Evolutionary conservation across 2,888 invertebrate genomes (phyloP).

Genomic region (Drosophila borealis): DNA sequence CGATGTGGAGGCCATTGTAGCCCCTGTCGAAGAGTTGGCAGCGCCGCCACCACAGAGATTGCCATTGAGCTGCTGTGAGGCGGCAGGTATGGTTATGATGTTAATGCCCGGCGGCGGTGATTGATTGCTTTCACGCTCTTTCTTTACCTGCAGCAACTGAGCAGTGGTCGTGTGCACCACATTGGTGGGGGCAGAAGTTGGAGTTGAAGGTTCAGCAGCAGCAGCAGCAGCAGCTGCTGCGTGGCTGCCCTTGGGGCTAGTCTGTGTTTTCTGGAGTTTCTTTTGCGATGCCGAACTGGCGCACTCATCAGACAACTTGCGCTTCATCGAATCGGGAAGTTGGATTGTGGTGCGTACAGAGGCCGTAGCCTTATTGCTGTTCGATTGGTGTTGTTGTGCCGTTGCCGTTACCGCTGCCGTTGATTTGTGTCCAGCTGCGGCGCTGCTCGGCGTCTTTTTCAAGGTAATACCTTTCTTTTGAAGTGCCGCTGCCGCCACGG

Average conservation of each 20-base stretch:
- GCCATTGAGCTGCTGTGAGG: slow-evolving; percentile 64
- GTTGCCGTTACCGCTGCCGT: background rate
- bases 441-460: slow-evolving; percentile 69
- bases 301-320: slow-evolving; percentile 77
- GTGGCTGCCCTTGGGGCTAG: slow-evolving; percentile 40
- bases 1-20: slow-evolving; percentile 76
- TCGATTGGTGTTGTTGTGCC: slow-evolving; percentile 16
- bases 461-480: slow-evolving; percentile 83
- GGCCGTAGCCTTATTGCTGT: slow-evolving; percentile 25
- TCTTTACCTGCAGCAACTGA: slow-evolving; percentile 76
- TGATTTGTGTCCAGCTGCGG: slow-evolving; percentile 19
- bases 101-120: slow-evolving; percentile 77
- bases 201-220: slow-evolving; percentile 37
- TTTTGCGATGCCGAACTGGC: slow-evolving; percentile 29
- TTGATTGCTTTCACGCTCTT: slow-evolving; percentile 70
- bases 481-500: slow-evolving; percentile 72
- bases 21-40: slow-evolving; percentile 74
- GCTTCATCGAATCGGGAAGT: slow-evolving; percentile 79
- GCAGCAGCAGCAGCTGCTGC: slow-evolving; percentile 2
- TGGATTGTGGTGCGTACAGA: slow-evolving; percentile 73
- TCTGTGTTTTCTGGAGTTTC: slow-evolving; percentile 41
- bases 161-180: slow-evolving; percentile 72
- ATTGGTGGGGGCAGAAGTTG: slow-evolving; percentile 21
- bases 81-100: slow-evolving; percentile 82
- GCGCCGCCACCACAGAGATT: slow-evolving; percentile 43